Percentiles rank a stretch among this genome's conserved stretches.
These are phyloP conservation scores for Enoplosus armatus DNA, from an alignment of 2,797 vertebrate genomes.

Conservation along the genomic window DNA sequence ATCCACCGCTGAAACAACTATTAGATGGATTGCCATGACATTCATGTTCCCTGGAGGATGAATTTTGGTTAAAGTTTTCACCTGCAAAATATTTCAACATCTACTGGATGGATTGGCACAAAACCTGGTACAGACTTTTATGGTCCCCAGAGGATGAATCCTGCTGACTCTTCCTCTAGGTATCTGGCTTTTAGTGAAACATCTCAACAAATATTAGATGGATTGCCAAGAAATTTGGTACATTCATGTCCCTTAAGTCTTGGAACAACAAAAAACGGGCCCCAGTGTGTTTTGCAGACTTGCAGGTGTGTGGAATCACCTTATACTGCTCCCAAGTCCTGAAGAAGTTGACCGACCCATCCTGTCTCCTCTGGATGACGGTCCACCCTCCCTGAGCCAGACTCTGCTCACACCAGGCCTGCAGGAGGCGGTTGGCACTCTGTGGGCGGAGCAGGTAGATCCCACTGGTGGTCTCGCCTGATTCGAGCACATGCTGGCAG, in stretches of 20 bases:
- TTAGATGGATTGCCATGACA: background rate
- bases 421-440: constrained; percentile 84
- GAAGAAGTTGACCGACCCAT: constrained; percentile 94
- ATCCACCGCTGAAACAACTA: background rate
- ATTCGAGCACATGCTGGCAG: constrained; percentile 87
- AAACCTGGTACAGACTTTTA: background rate
- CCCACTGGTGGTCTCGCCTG: constrained; percentile 86
- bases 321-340: constrained; percentile 94
- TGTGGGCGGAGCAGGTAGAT: constrained; percentile 88
- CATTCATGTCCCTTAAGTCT: background rate
- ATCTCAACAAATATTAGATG: background rate
- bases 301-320: constrained; percentile 70
- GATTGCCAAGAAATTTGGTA: background rate
- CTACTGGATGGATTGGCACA: background rate
- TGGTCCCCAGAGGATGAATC: background rate
- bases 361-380: constrained; percentile 91
- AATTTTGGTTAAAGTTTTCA: too few relatives aligned
- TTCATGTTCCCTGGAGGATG: background rate
- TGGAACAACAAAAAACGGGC: too few relatives aligned
- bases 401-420: constrained; percentile 93
- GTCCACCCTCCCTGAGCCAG: constrained; percentile 91
- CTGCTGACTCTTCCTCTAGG: background rate
- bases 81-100: background rate
- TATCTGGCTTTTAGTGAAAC: background rate
- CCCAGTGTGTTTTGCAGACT: background rate